Base-by-base conservation (phyloP, 2,888 invertebrate genomes). In the Agriotes lineatus region DNA sequence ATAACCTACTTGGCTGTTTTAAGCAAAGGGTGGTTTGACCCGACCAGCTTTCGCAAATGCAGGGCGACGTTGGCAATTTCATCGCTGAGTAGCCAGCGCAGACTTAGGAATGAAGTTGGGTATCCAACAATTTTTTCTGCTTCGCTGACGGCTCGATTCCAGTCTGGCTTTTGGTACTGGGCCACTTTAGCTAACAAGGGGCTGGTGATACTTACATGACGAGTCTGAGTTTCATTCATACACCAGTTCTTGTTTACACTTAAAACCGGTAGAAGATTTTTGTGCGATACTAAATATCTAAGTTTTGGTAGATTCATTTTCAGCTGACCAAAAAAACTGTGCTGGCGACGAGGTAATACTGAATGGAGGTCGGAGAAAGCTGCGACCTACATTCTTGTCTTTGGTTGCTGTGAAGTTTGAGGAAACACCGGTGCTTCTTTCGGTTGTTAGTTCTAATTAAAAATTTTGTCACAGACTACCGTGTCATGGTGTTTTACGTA, bases 121-220 rank as follows among this genome's bases (percentile, higher is more conserved):
- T 97, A 97, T 1, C 97, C 97, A 35, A 98, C 97, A 73, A 97
- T 93, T 85, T 96, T 96, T 85, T 97, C 97, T 10, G 97, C 97
- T 82, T 97, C 96, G 74, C 95, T 95, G 5, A 97, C 95, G 2
- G 96, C 96, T 75, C 93, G 88, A 83, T 94, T 96, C 96, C 96
- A 97, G 80, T 95, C 94, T 20, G 93, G 93, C 81, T 93, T 92
- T 65, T 89, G 87, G 79, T 85, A 89, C 48, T 87, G 87, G 82
- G 77, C 77, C 58, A 78, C 70, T 72, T 81, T 80, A 7, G 80
- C 77, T 62, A 67, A 44, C 16, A 37, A 16, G 2, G 16, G 16
- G 14, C 50, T 45, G 5, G 42, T 58, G 14, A 1, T 3, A 25
- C 42, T 59, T 7, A 68, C 12, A 22, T 54, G 9, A n/a, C 68